Conservation (phyloP, 2,113 vertebrate species). For the human region GRCh38 chr7:41039001-41039500, state of each 20-base stretch:
- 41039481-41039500: neutral
- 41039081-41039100: too few species aligned
- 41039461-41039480: neutral
- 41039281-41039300: neutral
- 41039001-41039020: neutral
- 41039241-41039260: neutral
- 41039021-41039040: too few species aligned
- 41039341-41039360: neutral
- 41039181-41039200: too few species aligned
- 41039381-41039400: neutral
- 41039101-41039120: too few species aligned
- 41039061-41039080: too few species aligned
- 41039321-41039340: neutral
- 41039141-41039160: too few species aligned
- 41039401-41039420: neutral
- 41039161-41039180: too few species aligned
- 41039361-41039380: too few species aligned
- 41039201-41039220: too few species aligned
- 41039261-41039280: neutral
- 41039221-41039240: neutral
- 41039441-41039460: neutral
- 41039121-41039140: too few species aligned
- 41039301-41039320: neutral
- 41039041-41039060: too few species aligned
- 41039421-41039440: neutral